Conservation (phyloP, 2,113 vertebrate species). For the Pluvialis apricaria region DNA sequence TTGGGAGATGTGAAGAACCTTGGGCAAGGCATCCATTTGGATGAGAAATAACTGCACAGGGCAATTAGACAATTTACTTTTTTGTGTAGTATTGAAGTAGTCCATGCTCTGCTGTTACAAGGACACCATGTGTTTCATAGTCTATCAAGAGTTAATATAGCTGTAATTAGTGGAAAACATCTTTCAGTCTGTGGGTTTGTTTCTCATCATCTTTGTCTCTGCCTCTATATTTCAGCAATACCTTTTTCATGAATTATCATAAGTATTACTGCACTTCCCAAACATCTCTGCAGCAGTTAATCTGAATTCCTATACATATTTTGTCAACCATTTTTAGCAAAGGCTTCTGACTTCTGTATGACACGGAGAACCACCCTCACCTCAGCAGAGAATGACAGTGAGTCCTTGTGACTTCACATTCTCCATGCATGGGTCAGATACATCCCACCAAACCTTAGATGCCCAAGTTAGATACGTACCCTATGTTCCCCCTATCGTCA, state of each 20-base stretch:
- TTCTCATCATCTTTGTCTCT: background rate
- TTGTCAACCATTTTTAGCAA: background rate
- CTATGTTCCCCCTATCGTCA: background rate
- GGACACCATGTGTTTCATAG: background rate
- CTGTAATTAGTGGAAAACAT: background rate
- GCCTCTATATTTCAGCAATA: background rate
- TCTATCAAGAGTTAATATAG: background rate
- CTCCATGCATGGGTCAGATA: background rate
- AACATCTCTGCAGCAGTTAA: background rate
- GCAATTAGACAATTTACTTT: background rate
- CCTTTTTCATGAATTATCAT: background rate
- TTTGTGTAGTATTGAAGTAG: background rate
- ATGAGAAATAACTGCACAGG: background rate
- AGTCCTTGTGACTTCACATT: background rate
- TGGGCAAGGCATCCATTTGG: background rate
- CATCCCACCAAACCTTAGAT: background rate
- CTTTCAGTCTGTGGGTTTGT: background rate
- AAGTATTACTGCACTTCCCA: background rate
- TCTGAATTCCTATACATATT: background rate
- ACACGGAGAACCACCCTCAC: background rate
- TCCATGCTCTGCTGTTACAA: background rate
- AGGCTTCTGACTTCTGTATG: background rate
- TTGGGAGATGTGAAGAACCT: background rate
- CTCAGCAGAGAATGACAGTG: background rate
- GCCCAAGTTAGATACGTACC: background rate